Percentiles rank a stretch among this genome's conserved stretches.
Evolutionary conservation across 1,140 invertebrate species (phyloP).

Genomic region (Drosophila asahinai): DNA sequence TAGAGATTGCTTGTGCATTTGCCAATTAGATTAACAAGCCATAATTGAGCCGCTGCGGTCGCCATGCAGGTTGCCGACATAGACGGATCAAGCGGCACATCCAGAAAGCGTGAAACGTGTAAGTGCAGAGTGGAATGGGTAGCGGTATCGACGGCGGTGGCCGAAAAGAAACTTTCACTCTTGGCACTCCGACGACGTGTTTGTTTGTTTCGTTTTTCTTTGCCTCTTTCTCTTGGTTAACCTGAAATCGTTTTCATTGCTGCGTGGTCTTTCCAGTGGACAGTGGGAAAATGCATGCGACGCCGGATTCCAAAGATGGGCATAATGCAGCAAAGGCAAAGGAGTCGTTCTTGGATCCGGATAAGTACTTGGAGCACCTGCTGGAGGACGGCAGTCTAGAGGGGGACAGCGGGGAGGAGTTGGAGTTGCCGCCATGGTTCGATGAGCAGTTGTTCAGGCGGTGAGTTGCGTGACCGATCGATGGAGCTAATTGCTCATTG

Average conservation of each 20-base stretch:
- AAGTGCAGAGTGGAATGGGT: constrained; percentile 36
- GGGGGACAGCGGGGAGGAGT: constrained; percentile 68
- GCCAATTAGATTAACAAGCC: constrained; percentile 26
- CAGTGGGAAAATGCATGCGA: constrained; percentile 51
- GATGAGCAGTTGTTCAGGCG: constrained; percentile 87
- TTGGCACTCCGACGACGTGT: constrained; percentile 26
- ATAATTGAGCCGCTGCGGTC: constrained; percentile 13
- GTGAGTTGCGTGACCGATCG: constrained; percentile 70
- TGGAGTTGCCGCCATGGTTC: constrained; percentile 86
- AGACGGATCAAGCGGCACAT: constrained; percentile 9
- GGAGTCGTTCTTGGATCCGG: constrained; percentile 4
- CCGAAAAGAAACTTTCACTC: constrained; percentile 45
- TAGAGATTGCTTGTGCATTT: constrained; percentile 1
- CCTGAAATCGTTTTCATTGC: constrained; percentile 31
- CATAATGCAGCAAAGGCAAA: constrained; percentile 16
- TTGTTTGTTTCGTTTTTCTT: constrained; percentile 25
- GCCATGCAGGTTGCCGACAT: constrained; percentile 14
- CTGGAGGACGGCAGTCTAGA: constrained; percentile 67
- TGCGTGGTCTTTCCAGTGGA: constrained; percentile 37
- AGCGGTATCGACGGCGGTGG: background rate
- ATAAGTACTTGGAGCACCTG: constrained; percentile 69
- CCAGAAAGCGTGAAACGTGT: constrained; percentile 30
- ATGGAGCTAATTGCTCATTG: constrained; percentile 4
- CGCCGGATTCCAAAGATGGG: constrained; percentile 19
- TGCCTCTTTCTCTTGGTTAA: constrained; percentile 25